Conservation (phyloP, 1,140 invertebrate genomes). For the Ceratina japonica region DNA sequence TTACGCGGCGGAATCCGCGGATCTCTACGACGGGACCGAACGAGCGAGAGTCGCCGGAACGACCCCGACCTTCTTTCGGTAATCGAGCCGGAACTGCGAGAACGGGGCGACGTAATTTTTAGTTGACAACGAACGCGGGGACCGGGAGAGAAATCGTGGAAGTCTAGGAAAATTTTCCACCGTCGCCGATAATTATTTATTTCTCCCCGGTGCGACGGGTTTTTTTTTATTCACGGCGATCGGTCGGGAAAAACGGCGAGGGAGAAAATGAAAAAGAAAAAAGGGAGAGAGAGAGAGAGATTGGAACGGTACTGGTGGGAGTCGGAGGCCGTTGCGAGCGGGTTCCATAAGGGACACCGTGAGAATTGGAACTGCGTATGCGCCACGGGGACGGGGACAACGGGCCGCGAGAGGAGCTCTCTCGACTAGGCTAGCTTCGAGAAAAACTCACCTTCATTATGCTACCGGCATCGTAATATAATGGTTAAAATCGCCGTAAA, state of each 20-base stretch:
- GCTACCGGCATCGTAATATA: slow-evolving; percentile 71
- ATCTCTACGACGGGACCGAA: neutral
- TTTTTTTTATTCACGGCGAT: slow-evolving; percentile 34
- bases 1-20: slow-evolving; percentile 30
- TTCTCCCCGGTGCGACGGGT: slow-evolving; percentile 4
- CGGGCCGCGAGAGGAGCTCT: slow-evolving; percentile 44
- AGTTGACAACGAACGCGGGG: too few relatives aligned
- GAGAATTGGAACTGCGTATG: slow-evolving; percentile 71
- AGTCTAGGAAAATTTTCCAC: too few relatives aligned
- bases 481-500: slow-evolving; percentile 72
- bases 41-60: neutral
- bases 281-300: slow-evolving; percentile 34
- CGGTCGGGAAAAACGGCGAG: slow-evolving; percentile 29
- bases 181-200: slow-evolving; percentile 15
- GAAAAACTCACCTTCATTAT: slow-evolving; percentile 74
- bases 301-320: slow-evolving; percentile 53
- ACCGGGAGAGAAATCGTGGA: too few relatives aligned
- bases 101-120: neutral
- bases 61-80: neutral
- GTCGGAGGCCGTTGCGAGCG: slow-evolving; percentile 45
- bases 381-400: slow-evolving; percentile 59
- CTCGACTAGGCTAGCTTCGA: slow-evolving; percentile 63
- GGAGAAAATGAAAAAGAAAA: slow-evolving; percentile 39
- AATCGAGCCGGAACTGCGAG: neutral
- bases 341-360: slow-evolving; percentile 70